These are phyloP conservation scores for Ecliptopera silaceata DNA, from an alignment of 2,888 invertebrate genomes.

Conservation along the genomic window DNA sequence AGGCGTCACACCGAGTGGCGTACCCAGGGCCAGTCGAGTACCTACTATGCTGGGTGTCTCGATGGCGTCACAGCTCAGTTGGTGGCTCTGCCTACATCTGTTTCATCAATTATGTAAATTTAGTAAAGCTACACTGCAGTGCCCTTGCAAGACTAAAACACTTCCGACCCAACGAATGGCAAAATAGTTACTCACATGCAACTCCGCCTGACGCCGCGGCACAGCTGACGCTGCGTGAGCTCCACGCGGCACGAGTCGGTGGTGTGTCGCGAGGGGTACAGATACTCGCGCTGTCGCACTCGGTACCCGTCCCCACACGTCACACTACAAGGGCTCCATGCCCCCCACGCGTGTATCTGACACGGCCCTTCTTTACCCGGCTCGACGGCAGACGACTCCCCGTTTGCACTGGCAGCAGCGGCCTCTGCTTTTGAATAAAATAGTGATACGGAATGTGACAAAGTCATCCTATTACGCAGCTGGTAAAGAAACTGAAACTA, in stretches of 20 bases:
- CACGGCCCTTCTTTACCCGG: slow-evolving; percentile 82
- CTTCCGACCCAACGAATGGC: no score
- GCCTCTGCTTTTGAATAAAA: slow-evolving; percentile 25
- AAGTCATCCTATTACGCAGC: no score
- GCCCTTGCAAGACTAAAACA: no score
- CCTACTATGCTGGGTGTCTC: no score
- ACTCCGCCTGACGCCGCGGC: slow-evolving; percentile 74
- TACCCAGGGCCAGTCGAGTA: no score
- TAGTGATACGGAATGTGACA: not conserved
- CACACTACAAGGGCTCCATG: slow-evolving; percentile 91
- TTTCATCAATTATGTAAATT: no score
- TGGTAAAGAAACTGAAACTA: no score
- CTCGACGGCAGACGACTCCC: slow-evolving; percentile 34
- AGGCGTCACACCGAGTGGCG: no score
- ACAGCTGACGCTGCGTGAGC: slow-evolving; percentile 79
- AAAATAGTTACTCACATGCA: slow-evolving; percentile 75
- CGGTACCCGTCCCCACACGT: slow-evolving; percentile 90
- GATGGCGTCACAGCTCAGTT: no score
- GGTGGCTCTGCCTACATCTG: no score
- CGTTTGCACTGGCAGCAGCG: not conserved
- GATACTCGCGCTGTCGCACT: slow-evolving; percentile 82
- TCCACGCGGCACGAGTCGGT: slow-evolving; percentile 84
- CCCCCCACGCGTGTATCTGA: slow-evolving; percentile 88
- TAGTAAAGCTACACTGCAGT: no score
- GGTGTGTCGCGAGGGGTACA: slow-evolving; percentile 78